Conservation (phyloP, 1,140 invertebrate species). For the Saccostrea echinata region DNA sequence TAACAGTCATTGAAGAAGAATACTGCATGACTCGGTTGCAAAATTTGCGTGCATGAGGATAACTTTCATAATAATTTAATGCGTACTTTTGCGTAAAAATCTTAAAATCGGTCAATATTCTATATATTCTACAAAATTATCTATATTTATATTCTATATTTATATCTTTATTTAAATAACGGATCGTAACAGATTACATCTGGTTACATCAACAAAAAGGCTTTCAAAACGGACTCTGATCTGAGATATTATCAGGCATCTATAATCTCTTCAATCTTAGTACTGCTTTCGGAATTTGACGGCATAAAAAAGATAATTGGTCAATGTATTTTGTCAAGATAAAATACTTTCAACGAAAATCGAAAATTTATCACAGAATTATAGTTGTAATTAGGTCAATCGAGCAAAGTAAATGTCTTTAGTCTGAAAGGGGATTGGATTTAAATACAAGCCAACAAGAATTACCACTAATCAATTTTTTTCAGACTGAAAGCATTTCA, state of each 20-base stretch:
- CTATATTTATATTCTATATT: no score
- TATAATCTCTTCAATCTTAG: neutral
- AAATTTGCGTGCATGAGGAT: no score
- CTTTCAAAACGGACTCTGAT: neutral
- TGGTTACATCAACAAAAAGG: neutral
- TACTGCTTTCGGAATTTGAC: neutral
- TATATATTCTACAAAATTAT: no score
- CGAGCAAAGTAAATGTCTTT: neutral
- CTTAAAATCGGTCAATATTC: no score
- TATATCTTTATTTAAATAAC: no score
- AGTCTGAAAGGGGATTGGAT: neutral
- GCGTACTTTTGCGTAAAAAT: no score
- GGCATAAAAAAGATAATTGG: neutral
- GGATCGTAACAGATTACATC: neutral
- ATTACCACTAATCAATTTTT: neutral
- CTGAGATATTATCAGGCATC: neutral
- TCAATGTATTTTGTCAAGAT: neutral
- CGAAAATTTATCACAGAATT: neutral
- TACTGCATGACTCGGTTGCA: no score
- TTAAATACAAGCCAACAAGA: neutral
- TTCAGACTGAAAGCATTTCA: conserved; percentile 8
- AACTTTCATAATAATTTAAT: no score
- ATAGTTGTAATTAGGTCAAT: neutral
- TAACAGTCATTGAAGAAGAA: no score
- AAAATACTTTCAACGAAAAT: neutral